A percentile compares a stretch with the other conserved stretches of the same genome.
phyloP scores from a whole-genome alignment of 2,113 vertebrate species.

The Megaceryle torquata region DNA sequence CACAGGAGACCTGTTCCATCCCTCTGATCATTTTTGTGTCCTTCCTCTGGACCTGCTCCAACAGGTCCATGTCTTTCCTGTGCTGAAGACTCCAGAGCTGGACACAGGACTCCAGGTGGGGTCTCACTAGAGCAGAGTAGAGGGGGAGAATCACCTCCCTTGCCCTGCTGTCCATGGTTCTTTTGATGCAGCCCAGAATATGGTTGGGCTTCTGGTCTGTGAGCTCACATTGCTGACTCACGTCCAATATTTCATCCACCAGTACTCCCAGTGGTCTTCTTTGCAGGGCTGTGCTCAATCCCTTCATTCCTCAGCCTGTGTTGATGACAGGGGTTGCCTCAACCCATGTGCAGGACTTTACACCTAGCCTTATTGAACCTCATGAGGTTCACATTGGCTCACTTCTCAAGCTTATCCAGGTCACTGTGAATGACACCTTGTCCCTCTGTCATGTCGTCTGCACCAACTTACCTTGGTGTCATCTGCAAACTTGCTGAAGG shows the following conservation, averaged over 20 bases:
- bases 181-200: background rate
- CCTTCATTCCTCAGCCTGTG: background rate
- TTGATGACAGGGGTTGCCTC: background rate
- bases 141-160: background rate
- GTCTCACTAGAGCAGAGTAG: background rate
- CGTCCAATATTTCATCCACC: background rate
- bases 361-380: background rate
- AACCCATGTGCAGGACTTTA: background rate
- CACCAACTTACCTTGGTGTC: background rate
- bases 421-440: background rate
- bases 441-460: background rate
- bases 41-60: background rate
- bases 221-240: background rate
- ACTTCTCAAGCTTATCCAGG: background rate
- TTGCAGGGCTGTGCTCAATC: background rate
- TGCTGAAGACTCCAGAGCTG: background rate
- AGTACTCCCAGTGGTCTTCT: background rate
- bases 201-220: background rate
- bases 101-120: background rate
- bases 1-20: background rate
- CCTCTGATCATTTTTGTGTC: background rate
- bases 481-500: too few species aligned
- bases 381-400: background rate
- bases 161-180: accelerated
- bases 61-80: background rate